Evolutionary conservation across 1,140 invertebrate species (phyloP).

Genomic region (Drosophila kurseongensis): DNA sequence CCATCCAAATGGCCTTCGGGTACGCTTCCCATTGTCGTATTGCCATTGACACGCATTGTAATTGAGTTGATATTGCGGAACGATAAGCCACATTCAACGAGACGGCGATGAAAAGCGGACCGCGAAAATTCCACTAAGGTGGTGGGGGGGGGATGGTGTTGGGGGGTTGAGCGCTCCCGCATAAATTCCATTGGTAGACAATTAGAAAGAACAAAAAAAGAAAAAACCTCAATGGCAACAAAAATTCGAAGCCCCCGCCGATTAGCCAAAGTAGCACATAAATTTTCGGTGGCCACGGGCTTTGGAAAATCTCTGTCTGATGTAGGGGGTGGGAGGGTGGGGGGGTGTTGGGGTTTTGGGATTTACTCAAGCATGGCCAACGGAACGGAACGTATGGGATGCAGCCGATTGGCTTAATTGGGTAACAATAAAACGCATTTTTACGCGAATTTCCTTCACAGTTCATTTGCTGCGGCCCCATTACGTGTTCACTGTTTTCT

Average conservation of each 20-base stretch:
- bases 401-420: conserved; percentile 73
- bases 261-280: conserved; percentile 71
- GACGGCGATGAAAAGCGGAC: background rate
- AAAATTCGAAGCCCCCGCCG: conserved; percentile 49
- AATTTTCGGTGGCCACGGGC: conserved; percentile 43
- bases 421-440: conserved; percentile 80
- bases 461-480: conserved; percentile 53
- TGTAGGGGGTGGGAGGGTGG: background rate
- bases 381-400: conserved; percentile 21
- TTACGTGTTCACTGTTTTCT: background rate
- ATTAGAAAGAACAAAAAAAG: conserved; percentile 38
- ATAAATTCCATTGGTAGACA: conserved; percentile 61
- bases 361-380: conserved; percentile 52
- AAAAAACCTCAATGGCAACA: conserved; percentile 3
- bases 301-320: background rate
- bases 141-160: no score
- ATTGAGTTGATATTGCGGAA: conserved; percentile 59
- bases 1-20: conserved; percentile 2
- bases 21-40: conserved; percentile 5
- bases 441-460: conserved; percentile 74
- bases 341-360: background rate
- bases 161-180: conserved; percentile 7
- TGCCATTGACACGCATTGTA: conserved; percentile 67
- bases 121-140: conserved; percentile 6
- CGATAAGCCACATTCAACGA: conserved; percentile 31